Base-by-base conservation (phyloP, 2,113 vertebrate genomes). In the Opisthocomus hoazin region DNA sequence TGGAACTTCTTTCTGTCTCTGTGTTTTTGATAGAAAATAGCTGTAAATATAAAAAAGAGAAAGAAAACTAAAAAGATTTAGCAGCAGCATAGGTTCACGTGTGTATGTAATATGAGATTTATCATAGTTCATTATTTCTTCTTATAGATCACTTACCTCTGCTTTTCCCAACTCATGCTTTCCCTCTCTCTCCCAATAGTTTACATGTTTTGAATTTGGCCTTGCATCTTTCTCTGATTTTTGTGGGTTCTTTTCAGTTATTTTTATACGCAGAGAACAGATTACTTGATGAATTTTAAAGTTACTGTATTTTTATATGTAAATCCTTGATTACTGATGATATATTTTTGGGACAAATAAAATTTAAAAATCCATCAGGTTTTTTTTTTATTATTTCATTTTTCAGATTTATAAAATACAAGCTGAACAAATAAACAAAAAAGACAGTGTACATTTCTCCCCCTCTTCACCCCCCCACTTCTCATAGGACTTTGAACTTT, bases 391-490 rank as follows among this genome's bases (percentile, higher is more conserved):
- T 50, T 34, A 1, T 34, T 79, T 79, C 30, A 22, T 4, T 71
- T 45, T 66, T 86, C 57, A 76, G 12, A 61, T 36, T 15, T 53
- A 30, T 24, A 69, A 65, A 61, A 65, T 26, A 69, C 3, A 46
- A 11, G 20, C 15, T 54, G 37, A 94, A 48, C 15, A 83, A 86
- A 41, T 23, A 50, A 77, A 71, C 4, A 78, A 20, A 77, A 71
- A 26, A 32, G 4, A 4, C 29, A 70, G 6, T 8, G 30, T 5
- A 34, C 3, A 18, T 46, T 51, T 36, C 27, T 30, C 24, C 21
- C 2, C 29, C 5, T 2, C n/a, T n/a, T n/a, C n/a, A n/a, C n/a
- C 8, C 3, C 2, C 13, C 6, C 8, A 3, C 0, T 80, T 73
- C 54, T 68, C 45, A 56, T 12, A 77, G 50, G 18, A 65, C 19